Base-by-base conservation (phyloP, 2,888 invertebrate species). In the Podabrus alpinus region DNA sequence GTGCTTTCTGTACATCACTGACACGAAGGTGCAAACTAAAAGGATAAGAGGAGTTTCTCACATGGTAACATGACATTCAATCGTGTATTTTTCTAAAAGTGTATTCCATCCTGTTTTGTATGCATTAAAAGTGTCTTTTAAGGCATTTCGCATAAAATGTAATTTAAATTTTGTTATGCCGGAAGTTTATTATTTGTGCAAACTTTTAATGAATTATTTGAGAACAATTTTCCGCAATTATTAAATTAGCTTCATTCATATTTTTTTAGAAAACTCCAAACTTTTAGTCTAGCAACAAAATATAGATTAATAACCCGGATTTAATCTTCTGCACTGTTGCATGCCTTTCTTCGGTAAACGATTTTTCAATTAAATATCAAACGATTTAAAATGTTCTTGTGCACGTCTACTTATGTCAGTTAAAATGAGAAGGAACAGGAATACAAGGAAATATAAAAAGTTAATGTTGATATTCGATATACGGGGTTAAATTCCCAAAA, bases 31-130 rank as follows among this genome's bases (percentile, higher is more conserved):
- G 71, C 62, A 74, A 70, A 68, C 70, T 71, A 71, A 74, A 74
- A 74, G 71, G 74, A 74, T 74, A 74, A 74, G 73, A 73, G 29
- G 66, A 74, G 74, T 71, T 69, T 64, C 21, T 74, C 74, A 71
- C 74, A 71, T 71, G 68, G 67, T 74, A 74, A 74, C 74, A 71
- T 71, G 71, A 74, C 71, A 74, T 70, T 74, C 74, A 74, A 70
- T 71, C 74, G 45, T 68, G 69, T 69, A 73, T 74, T 59, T 70
- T 73, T 70, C 61, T 60, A 66, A 11, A 59, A 45, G 69, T 73
- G 66, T 73, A 73, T 68, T 66, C 61, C 60, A 61, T 16, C 74
- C 74, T 74, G 71, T 62, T 74, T 74, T 64, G 71, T 74, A 74
- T 74, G 71, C 74, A 74, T 74, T 74, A 74, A 74, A 74, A 74